These are phyloP conservation scores for Anthophora plumipes DNA, from an alignment of 2,888 invertebrate genomes.

Conservation along the genomic window DNA sequence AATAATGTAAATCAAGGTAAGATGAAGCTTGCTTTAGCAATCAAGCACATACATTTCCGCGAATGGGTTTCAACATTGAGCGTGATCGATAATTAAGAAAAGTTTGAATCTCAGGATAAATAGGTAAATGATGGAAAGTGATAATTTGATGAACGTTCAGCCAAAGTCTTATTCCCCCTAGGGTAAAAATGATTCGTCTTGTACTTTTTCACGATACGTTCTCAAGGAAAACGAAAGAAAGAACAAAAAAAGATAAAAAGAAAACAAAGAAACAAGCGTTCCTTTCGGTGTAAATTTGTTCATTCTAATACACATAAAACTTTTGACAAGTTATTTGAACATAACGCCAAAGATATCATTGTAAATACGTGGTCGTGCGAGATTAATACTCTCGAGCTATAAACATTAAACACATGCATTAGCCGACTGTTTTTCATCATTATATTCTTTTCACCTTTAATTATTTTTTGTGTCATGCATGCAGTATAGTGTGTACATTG, in stretches of 20 bases:
- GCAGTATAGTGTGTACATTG: slow-evolving; percentile 3
- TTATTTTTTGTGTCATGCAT: background rate
- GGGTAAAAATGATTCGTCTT: background rate
- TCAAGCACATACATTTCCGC: slow-evolving; percentile 25
- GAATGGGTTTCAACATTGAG: slow-evolving; percentile 12
- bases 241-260: background rate
- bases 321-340: slow-evolving; percentile 66
- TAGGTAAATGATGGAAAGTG: slow-evolving; percentile 12
- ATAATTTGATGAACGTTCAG: slow-evolving; percentile 29
- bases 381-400: slow-evolving; percentile 4
- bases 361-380: slow-evolving; percentile 45
- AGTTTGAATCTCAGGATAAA: slow-evolving; percentile 70
- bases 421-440: slow-evolving; percentile 11
- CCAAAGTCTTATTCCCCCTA: slow-evolving; percentile 2
- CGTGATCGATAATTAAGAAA: slow-evolving; percentile 40
- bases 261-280: slow-evolving; percentile 1
- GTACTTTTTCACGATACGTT: slow-evolving; percentile 8
- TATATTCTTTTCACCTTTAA: slow-evolving; percentile 31
- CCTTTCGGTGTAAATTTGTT: slow-evolving; percentile 10
- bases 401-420: slow-evolving; percentile 26
- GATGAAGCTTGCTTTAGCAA: slow-evolving; percentile 52
- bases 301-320: slow-evolving; percentile 5
- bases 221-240: background rate
- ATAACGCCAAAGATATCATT: slow-evolving; percentile 62
- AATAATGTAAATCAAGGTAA: slow-evolving; percentile 61